Percentiles rank a stretch among this genome's conserved stretches.
Conservation (phyloP, 2,113 vertebrate genomes). For the Urocitellus parryii region DNA sequence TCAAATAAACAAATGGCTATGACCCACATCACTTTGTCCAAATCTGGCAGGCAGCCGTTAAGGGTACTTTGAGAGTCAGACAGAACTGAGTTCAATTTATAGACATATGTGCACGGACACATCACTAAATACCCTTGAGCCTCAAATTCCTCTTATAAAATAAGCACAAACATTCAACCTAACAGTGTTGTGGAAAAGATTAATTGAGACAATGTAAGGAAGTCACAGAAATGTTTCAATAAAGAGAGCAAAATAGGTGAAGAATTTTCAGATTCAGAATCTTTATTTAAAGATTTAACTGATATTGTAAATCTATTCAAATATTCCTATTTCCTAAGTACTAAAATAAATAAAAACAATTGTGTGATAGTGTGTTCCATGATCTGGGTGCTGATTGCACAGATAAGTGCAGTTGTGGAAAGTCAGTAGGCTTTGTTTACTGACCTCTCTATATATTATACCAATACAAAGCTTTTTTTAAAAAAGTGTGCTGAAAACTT, state of each 20-base stretch:
- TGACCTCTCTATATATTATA: background rate
- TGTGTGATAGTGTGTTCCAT: background rate
- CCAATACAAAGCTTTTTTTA: background rate
- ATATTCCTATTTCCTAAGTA: background rate
- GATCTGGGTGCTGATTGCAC: background rate
- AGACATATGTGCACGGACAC: background rate
- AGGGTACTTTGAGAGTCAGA: background rate
- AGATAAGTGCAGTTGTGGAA: background rate
- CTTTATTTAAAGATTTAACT: background rate
- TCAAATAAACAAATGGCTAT: background rate
- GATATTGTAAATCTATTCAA: background rate
- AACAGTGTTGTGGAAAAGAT: background rate
- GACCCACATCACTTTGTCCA: background rate
- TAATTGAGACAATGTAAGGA: background rate
- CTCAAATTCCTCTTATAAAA: slow-evolving; percentile 7
- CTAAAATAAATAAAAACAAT: background rate
- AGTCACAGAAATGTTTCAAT: background rate
- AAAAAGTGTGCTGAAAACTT: background rate
- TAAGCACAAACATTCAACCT: background rate
- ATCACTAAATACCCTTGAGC: background rate
- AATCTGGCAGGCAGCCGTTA: background rate
- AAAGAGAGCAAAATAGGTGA: background rate
- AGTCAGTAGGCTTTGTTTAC: background rate
- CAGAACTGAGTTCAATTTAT: background rate
- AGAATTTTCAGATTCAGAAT: background rate